Base-by-base conservation (phyloP, 1,140 invertebrate species). In the Drosophila teissieri region DNA sequence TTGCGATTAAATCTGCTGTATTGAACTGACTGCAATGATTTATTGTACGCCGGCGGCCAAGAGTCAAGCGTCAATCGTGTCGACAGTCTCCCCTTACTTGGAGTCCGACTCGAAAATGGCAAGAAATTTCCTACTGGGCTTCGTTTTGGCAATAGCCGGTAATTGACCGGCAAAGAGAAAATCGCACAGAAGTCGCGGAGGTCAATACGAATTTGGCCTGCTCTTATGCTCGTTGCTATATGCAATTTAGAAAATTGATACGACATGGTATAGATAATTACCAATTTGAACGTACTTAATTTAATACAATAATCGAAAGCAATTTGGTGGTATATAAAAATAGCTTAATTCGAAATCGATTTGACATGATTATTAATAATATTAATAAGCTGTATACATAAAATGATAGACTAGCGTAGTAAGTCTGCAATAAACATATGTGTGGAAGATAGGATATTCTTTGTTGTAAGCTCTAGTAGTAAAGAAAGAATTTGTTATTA, bases 31-130 rank as follows among this genome's bases (percentile, higher is more conserved):
- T 80, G 77, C 58, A 57, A 72, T 85, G 82, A 85, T 85, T 85
- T 85, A 85, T 85, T 63, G 78, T 45, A 49, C 36, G 72, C 82
- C 77, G 49, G 27, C 56, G 78, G 82, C 53, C 76, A 84, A 82
- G 64, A 81, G 82, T 82, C 82, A 72, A 72, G 52, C 68, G 65
- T 72, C 68, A 82, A 78, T 78, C 82, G 82, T 73, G 76, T 78
- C 63, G 49, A 74, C 80, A 74, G 63, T 73, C 63, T 48, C 39
- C 31, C 82, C 81, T 70, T 86, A 70, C 72, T 52, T 63, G 54
- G 68, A 54, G 54, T 44, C 56, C 46, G 22, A 46, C 82, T 60
- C 53, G 27, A 46, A 67, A 86, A 78, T 74, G 82, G 80, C 42
- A 45, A 81, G 80, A 78, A 74, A 83, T 83, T 73, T 77, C 61